Conservation (phyloP, 1,140 invertebrate species). For the Drosophila ohnishii region DNA sequence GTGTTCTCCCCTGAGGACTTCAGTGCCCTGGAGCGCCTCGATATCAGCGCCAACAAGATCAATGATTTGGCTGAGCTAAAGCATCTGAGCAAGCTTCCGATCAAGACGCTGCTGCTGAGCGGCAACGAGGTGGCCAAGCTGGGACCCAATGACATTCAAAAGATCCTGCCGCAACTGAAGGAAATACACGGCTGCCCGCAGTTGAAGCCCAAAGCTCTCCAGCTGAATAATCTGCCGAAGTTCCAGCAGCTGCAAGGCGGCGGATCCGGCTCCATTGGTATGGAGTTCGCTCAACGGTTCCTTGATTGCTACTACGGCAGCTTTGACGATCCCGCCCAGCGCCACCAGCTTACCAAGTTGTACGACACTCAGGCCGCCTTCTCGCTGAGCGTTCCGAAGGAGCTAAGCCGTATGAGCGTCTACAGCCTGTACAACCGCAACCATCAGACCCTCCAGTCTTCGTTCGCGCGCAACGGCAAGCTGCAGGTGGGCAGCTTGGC, state of each 20-base stretch:
- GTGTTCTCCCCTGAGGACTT: neutral
- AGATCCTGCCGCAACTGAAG: conserved; percentile 26
- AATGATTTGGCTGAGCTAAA: conserved; percentile 20
- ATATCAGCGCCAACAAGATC: conserved; percentile 46
- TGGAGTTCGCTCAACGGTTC: conserved; percentile 19
- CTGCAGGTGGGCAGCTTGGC: conserved; percentile 13
- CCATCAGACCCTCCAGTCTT: conserved; percentile 1
- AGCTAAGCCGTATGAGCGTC: neutral
- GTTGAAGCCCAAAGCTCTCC: neutral
- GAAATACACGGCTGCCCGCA: conserved; percentile 10
- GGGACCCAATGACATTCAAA: neutral
- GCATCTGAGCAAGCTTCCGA: neutral
- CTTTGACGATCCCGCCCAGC: conserved; percentile 29
- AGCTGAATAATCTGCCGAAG: neutral
- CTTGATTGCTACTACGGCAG: neutral
- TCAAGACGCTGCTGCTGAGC: conserved; percentile 15
- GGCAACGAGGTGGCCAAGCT: conserved; percentile 39
- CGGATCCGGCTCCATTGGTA: neutral
- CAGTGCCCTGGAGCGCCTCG: conserved; percentile 29
- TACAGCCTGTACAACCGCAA: conserved; percentile 49
- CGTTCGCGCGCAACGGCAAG: conserved; percentile 20
- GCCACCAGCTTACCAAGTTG: conserved; percentile 8
- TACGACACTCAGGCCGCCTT: conserved; percentile 31
- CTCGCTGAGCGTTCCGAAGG: conserved; percentile 25
- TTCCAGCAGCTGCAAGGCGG: neutral